Evolutionary conservation across 2,113 vertebrate genomes (phyloP), one percentile per base, ranked within the genome.

Genomic region (Echinops telfairi): DNA sequence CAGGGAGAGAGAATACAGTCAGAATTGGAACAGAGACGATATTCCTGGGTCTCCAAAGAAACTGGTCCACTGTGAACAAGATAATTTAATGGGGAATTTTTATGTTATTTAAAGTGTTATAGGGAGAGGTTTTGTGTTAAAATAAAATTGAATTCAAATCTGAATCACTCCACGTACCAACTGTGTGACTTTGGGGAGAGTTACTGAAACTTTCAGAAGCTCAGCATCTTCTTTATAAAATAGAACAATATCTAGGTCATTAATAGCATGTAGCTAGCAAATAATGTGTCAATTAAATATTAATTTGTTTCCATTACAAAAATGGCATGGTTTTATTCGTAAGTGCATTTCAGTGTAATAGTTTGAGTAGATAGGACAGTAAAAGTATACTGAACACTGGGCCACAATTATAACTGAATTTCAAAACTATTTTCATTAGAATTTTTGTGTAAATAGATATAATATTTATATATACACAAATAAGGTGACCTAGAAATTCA

Each of bases 101-200:
- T n/a, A 0, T 83, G 27, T 14, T n/a, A 38, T 23, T 89, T 29
- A 17, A 0, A 68, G 73, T 29, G 15, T 75, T 1, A 0, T 15
- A 53, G 6, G 58, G 66, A 88, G 64, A 58, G 70, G 40, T 23
- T 84, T 64, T 9, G 0, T 60, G 23, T 33, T 7, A 38, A 91
- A 79, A 40, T 19, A 71, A 25, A 82, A 15, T 78, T 90, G 53
- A 57, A 36, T 93, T 90, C 75, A 83, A 47, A 94, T 43, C 75
- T 31, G 70, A 70, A 43, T 36, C 15, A 43, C 43, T 87, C 31
- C 9, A 36, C n/a, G 79, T 31, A 64, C 9, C 19, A 88, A 16
- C 20, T 5, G 7, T 71, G 57, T 66, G 58, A 31, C 83, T 57
- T 58, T 64, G 14, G 47, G 76, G 16, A 86, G 27, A 47, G 11